phyloP scores from a whole-genome alignment of 1,140 invertebrate species.

The Drosophila paulistorum region DNA sequence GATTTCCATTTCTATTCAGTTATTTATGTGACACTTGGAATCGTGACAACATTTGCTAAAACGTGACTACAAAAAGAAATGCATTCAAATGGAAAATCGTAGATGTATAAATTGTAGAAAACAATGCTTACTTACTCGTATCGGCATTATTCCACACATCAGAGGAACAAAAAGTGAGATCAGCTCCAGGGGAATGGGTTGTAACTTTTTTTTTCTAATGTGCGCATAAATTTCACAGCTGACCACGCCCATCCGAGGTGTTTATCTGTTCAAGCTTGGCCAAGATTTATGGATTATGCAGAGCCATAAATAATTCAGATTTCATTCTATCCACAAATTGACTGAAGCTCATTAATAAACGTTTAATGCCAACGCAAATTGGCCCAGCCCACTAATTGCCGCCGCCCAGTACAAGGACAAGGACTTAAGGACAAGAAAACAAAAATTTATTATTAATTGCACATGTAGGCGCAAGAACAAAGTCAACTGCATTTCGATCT shows the following conservation, averaged over 20 bases:
- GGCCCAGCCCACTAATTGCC: constrained; percentile 55
- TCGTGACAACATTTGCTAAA: constrained; percentile 51
- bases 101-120: constrained; percentile 18
- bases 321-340: constrained; percentile 40
- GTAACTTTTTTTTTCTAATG: constrained; percentile 46
- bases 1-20: constrained; percentile 12
- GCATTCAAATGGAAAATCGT: constrained; percentile 61
- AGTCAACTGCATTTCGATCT: constrained; percentile 14
- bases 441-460: constrained; percentile 31
- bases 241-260: constrained; percentile 38
- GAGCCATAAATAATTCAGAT: constrained; percentile 45
- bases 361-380: constrained; percentile 58
- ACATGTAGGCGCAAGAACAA: constrained; percentile 54
- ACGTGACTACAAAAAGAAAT: constrained; percentile 22
- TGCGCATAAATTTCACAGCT: constrained; percentile 50
- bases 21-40: constrained; percentile 65
- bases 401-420: constrained; percentile 21
- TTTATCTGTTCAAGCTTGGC: constrained; percentile 42
- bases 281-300: constrained; percentile 66
- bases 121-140: constrained; percentile 24
- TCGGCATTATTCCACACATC: constrained; percentile 11
- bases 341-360: constrained; percentile 67
- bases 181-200: constrained; percentile 1
- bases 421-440: constrained; percentile 6
- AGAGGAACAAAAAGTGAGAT: not conserved